Percentiles rank a stretch among this genome's conserved stretches.
phyloP scores from a whole-genome alignment of 1,140 invertebrate species.

The Apocrypta bakeri region DNA sequence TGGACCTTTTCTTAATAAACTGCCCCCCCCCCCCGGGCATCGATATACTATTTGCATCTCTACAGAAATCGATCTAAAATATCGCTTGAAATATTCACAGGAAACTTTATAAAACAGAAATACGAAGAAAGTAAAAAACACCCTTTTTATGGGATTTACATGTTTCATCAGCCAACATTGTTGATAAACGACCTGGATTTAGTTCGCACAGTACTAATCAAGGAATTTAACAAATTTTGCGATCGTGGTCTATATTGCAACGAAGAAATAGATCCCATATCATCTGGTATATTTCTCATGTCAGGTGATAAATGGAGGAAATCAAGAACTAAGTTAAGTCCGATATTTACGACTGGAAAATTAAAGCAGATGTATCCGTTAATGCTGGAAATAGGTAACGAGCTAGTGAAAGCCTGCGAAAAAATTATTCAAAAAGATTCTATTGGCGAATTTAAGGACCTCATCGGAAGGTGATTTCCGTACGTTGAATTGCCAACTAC shows the following conservation, averaged over 20 bases:
- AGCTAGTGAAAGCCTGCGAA: conserved; percentile 58
- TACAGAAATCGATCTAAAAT: neutral
- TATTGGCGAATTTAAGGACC: conserved; percentile 55
- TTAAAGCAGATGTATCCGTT: conserved; percentile 76
- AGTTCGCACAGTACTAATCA: conserved; percentile 72
- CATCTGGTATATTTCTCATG: conserved; percentile 74
- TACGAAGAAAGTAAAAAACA: conserved; percentile 57
- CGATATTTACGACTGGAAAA: conserved; percentile 77
- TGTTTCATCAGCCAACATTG: conserved; percentile 72
- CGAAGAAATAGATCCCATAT: conserved; percentile 74
- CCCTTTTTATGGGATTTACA: conserved; percentile 70
- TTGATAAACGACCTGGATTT: conserved; percentile 74
- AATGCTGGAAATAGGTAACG: conserved; percentile 69
- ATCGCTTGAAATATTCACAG: conserved; percentile 42
- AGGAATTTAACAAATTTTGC: conserved; percentile 74
- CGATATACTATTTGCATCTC: no score
- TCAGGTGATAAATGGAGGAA: conserved; percentile 73
- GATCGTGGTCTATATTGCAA: conserved; percentile 71
- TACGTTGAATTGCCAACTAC: neutral
- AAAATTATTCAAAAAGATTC: neutral
- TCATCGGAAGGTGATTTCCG: conserved; percentile 56
- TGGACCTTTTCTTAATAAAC: no score
- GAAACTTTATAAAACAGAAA: conserved; percentile 46
- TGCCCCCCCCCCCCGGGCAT: no score
- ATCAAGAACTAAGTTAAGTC: conserved; percentile 74